Evolutionary conservation across 2,113 vertebrate genomes (phyloP).

Genomic region (Rhea americana): DNA sequence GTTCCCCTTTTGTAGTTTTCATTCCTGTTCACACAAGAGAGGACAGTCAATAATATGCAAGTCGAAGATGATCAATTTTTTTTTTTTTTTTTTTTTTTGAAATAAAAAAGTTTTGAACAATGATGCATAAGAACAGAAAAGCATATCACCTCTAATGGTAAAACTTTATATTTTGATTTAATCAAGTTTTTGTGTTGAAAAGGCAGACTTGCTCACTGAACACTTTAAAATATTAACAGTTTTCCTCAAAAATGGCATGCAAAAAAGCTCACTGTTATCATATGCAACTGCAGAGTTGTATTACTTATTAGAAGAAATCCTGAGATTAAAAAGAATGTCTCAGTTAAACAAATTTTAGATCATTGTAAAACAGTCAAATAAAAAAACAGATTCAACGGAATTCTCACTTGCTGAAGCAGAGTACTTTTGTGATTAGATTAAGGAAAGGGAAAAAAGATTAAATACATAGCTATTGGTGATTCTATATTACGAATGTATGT

Average conservation of each 20-base stretch:
- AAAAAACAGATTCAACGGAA: neutral
- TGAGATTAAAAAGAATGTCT: neutral
- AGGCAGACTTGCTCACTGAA: neutral
- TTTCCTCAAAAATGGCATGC: neutral
- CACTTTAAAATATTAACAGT: neutral
- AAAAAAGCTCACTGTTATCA: neutral
- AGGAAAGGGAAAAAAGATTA: neutral
- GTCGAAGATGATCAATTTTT: neutral
- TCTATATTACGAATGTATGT: neutral
- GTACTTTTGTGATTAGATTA: neutral
- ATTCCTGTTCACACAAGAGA: neutral
- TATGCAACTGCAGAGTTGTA: neutral
- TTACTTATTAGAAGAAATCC: neutral
- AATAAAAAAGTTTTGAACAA: neutral
- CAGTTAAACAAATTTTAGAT: neutral
- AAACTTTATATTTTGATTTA: neutral
- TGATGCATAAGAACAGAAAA: neutral
- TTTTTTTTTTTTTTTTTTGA: neutral
- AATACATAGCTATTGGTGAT: neutral
- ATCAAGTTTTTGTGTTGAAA: neutral
- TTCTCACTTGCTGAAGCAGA: neutral
- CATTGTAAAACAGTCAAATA: neutral
- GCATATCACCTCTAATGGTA: neutral
- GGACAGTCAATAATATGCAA: neutral
- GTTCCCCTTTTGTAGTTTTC: neutral